These are phyloP conservation scores for Acleris laterana DNA, from an alignment of 2,888 invertebrate species.

Conservation along the genomic window DNA sequence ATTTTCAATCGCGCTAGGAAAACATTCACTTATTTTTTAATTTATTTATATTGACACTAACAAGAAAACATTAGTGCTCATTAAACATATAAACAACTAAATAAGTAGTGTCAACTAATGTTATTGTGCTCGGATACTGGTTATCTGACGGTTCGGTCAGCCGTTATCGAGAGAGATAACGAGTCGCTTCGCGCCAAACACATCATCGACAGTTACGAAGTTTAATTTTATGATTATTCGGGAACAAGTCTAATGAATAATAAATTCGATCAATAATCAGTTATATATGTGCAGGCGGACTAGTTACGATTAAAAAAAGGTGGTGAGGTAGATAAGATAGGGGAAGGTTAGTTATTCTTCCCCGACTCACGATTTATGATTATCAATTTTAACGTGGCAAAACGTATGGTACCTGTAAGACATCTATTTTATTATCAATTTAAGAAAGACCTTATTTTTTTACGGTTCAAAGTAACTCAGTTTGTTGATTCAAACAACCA, in stretches of 20 bases:
- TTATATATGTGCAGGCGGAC: not conserved
- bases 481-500: too few species aligned
- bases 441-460: too few species aligned
- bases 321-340: not conserved
- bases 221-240: slow-evolving; percentile 10
- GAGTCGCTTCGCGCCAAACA: slow-evolving; percentile 30
- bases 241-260: slow-evolving; percentile 1
- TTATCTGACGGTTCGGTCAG: slow-evolving; percentile 55
- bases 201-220: slow-evolving; percentile 17
- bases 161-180: slow-evolving; percentile 57
- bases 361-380: too few species aligned
- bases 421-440: too few species aligned
- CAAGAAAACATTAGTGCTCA: not conserved
- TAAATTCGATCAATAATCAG: slow-evolving; percentile 1
- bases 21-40: too few species aligned
- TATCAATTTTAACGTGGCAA: too few species aligned
- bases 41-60: not conserved
- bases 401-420: too few species aligned
- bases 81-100: slow-evolving; percentile 9
- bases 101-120: slow-evolving; percentile 24
- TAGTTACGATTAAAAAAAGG: not conserved
- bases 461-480: too few species aligned
- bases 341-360: too few species aligned
- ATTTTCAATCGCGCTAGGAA: too few species aligned
- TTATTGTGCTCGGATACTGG: slow-evolving; percentile 45